phyloP scores from a whole-genome alignment of 2,113 vertebrate genomes.

The Trematomus loennbergii region DNA sequence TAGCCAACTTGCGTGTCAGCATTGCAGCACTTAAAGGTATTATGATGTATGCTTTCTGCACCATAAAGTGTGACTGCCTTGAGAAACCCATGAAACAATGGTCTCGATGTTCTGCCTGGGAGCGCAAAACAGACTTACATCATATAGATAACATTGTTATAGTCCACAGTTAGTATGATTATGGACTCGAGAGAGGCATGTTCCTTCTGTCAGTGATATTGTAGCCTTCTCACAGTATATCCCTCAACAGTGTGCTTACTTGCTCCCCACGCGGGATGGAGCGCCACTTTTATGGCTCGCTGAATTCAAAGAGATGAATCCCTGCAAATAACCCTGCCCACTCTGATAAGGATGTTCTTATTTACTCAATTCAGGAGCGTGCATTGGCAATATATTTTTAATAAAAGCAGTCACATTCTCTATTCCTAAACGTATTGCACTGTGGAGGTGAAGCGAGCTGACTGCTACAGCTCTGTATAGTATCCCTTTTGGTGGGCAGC shows the following conservation, averaged over 20 bases:
- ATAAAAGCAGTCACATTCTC: slow-evolving; percentile 55
- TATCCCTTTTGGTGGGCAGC: slow-evolving; percentile 40
- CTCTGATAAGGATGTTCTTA: slow-evolving; percentile 51
- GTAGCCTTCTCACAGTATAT: slow-evolving; percentile 52
- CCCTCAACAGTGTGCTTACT: slow-evolving; percentile 32
- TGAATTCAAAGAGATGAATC: slow-evolving; percentile 60
- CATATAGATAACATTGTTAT: slow-evolving; percentile 57
- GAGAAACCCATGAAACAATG: slow-evolving; percentile 64
- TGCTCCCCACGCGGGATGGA: slow-evolving; percentile 35
- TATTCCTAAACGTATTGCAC: slow-evolving; percentile 52
- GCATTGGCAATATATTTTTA: slow-evolving; percentile 46
- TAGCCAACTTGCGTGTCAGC: slow-evolving; percentile 55
- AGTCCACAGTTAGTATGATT: slow-evolving; percentile 67
- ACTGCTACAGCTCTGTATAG: slow-evolving; percentile 4
- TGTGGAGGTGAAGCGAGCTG: slow-evolving; percentile 28
- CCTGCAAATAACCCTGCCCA: slow-evolving; percentile 34
- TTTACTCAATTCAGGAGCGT: slow-evolving; percentile 51
- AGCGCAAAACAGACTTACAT: slow-evolving; percentile 67
- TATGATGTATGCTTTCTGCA: slow-evolving; percentile 70
- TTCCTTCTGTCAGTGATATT: slow-evolving; percentile 62
- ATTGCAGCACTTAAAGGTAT: slow-evolving; percentile 71
- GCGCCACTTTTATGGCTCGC: slow-evolving; percentile 46
- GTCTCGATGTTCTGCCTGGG: slow-evolving; percentile 45
- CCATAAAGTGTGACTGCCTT: slow-evolving; percentile 60
- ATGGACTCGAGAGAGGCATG: slow-evolving; percentile 54